Evolutionary conservation across 2,888 invertebrate species (phyloP), one percentile per base, ranked within the genome.

Genomic region (Drosophila putrida): DNA sequence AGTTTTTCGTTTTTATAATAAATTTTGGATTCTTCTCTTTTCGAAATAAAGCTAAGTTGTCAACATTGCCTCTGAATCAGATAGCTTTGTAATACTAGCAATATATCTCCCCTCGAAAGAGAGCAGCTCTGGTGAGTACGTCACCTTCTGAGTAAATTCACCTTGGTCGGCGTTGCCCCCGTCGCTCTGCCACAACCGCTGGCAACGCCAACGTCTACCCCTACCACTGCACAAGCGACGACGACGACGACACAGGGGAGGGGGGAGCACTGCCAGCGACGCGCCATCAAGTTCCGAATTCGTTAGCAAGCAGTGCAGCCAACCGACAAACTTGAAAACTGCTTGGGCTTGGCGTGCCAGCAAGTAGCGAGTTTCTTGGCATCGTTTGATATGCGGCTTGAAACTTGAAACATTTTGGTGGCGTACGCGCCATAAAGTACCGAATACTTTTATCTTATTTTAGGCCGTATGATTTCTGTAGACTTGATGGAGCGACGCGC

Each of bases 361-460:
- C 75, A 90, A 85, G 72, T 71, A 13, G 11, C 0, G 10, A 8
- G 64, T 90, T 90, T 66, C 20, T 41, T 50, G 55, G 39, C 54
- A 59, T 36, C 35, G 50, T 55, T 5, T 27, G 47, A 31, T 6
- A 20, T 65, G 57, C 60, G 20, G 15, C 4, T 43, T 50, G 76
- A 58, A 67, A 88, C 68, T 13, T 4, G 67, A 70, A 75, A 89
- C 91, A 91, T 91, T 90, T 85, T 91, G 90, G 91, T 84, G 88
- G 82, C 72, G 77, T 55, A 4, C 89, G 90, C 87, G 77, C 92
- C 83, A 91, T 86, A 90, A 92, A 92, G 91, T 88, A 80, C 66
- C 79, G 43, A 60, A 69, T 78, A 69, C 74, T 84, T 88, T 89
- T 84, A 88, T 89, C 84, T 84, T 69, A 11, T 47, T 58, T 69